Evolutionary conservation across 2,888 invertebrate species (phyloP), one percentile per base, ranked within the genome.

Genomic region (Chymomyza amoena): DNA sequence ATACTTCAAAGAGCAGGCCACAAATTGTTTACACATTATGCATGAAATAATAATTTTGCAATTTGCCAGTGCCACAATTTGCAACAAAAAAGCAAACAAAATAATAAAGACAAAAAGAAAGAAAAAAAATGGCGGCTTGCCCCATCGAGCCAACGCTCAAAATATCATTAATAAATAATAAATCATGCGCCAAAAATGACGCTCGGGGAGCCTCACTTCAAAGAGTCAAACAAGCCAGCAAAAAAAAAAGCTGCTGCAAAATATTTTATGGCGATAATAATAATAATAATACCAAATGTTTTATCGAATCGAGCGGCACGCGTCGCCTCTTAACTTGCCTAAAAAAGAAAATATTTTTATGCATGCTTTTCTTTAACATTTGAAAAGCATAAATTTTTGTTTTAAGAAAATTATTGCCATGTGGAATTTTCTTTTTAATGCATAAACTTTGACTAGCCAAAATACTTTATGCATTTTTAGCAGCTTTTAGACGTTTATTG

Each of bases 141-240:
- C 15, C 28, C 57, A 57, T 25, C 15, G 7, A 15, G 6, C 13
- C 20, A 59, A 28, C 25, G 36, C 18, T 36, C 32, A 15, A 65
- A 62, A 73, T 72, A 59, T 75, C 77, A 84, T 82, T 82, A 84
- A 81, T 87, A 82, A 82, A 87, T 87, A 73, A 82, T 77, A 87
- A 81, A 77, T 81, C 68, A 84, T 87, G 87, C 81, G 76, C 65
- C 72, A 79, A 73, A 45, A 76, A 75, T 59, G 65, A 51, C 57
- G 57, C 57, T 16, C 20, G 32, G 36, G 16, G 52, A 28, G 39
- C 57, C 15, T 39, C 36, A 57, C 28, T 57, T 57, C 57, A 57
- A 25, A 28, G 57, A 18, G 57, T 10, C 57, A 18, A 18, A 18
- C 20, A 15, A 57, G 15, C 61, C 1, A 32, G 32, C 32, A 4